phyloP scores from a whole-genome alignment of 2,113 vertebrate genomes.

The Tyrannus savana region DNA sequence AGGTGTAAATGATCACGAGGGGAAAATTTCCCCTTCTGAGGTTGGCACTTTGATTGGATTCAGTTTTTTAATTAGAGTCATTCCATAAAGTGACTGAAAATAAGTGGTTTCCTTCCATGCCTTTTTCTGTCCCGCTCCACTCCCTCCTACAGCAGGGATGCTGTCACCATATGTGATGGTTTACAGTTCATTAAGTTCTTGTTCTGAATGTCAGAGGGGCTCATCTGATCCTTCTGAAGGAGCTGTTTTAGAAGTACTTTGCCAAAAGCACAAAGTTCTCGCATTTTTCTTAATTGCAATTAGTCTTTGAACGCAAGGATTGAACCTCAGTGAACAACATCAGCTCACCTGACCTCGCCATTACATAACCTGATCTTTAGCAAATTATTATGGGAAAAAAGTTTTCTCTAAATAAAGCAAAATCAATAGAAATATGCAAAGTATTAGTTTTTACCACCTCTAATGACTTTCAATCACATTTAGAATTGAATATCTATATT shows the following conservation, averaged over 20 bases:
- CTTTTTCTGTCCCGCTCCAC: neutral
- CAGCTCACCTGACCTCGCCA: neutral
- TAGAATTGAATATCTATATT: neutral
- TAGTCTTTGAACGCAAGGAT: neutral
- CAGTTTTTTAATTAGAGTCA: neutral
- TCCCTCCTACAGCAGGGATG: conserved; percentile 1
- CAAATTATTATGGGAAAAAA: neutral
- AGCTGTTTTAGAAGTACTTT: conserved; percentile 22
- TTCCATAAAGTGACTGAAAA: neutral
- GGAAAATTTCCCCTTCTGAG: neutral
- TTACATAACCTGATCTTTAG: neutral
- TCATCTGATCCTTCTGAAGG: conserved; percentile 20
- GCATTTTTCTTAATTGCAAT: conserved; percentile 41
- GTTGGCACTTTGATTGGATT: neutral
- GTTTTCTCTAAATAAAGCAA: neutral
- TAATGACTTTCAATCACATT: neutral
- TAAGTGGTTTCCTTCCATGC: neutral
- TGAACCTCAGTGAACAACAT: neutral
- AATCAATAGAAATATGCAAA: neutral
- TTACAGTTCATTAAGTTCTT: conserved; percentile 72
- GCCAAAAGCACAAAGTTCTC: conserved; percentile 2
- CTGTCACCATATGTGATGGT: conserved; percentile 64
- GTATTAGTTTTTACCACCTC: neutral
- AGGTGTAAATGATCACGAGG: neutral
- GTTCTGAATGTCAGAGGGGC: conserved; percentile 49